These are phyloP conservation scores for Notodonta dromedarius DNA, from an alignment of 2,888 invertebrate genomes.

Conservation along the genomic window DNA sequence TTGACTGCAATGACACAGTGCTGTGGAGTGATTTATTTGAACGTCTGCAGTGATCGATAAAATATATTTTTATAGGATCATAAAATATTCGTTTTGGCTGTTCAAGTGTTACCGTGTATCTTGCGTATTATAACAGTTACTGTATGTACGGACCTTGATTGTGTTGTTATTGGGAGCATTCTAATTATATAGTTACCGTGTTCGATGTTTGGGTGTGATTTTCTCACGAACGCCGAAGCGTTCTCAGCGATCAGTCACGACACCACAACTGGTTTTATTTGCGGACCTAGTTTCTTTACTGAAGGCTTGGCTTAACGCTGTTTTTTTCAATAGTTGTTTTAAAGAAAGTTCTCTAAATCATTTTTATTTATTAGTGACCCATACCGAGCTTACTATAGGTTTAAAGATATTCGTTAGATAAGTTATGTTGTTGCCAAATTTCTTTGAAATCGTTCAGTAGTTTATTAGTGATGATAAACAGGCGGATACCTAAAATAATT, in stretches of 20 bases:
- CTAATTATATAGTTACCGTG: constrained; percentile 46
- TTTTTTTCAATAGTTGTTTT: constrained; percentile 8
- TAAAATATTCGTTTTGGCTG: constrained; percentile 22
- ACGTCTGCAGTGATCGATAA: constrained; percentile 29
- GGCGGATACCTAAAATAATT: no score
- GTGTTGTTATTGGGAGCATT: constrained; percentile 49
- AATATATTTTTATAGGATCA: constrained; percentile 17
- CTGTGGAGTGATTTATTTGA: constrained; percentile 20
- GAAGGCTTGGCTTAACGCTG: constrained; percentile 20
- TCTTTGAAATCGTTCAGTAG: neutral
- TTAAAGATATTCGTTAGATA: no score
- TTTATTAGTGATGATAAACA: no score
- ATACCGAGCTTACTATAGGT: no score
- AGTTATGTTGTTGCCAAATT: neutral
- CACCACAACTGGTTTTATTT: constrained; percentile 25
- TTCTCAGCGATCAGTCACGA: constrained; percentile 45
- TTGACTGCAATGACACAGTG: constrained; percentile 44
- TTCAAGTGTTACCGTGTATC: constrained; percentile 34
- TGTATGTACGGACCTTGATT: constrained; percentile 47
- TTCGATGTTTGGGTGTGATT: constrained; percentile 48
- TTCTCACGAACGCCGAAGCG: constrained; percentile 51
- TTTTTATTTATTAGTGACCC: no score
- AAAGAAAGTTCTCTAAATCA: no score
- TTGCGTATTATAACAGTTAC: constrained; percentile 45
- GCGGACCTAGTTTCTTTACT: constrained; percentile 38